These are phyloP conservation scores for Auanema sp. DNA, from an alignment of 2,888 invertebrate genomes.

Conservation along the genomic window DNA sequence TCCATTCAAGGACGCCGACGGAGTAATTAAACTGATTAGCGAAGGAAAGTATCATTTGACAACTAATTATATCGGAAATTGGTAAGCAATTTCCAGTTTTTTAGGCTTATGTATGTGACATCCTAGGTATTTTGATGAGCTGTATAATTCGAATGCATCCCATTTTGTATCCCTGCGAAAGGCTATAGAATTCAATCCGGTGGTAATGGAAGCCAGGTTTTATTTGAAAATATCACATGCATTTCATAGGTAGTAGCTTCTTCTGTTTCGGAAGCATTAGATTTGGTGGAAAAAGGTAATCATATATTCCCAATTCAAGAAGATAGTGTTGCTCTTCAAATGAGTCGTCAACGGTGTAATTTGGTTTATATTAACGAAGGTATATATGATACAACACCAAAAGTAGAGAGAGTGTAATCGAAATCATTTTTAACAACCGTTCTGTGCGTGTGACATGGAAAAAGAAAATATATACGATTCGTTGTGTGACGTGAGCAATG, in stretches of 20 bases:
- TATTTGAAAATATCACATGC: neutral
- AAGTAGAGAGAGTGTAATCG: neutral
- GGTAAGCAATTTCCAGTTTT: constrained; percentile 17
- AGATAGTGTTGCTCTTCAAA: constrained; percentile 47
- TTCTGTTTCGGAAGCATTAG: constrained; percentile 44
- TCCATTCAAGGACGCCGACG: constrained; percentile 40
- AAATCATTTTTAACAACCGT: too few species aligned
- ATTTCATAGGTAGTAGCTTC: constrained; percentile 25
- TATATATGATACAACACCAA: neutral
- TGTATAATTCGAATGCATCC: constrained; percentile 29
- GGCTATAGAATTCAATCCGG: constrained; percentile 39
- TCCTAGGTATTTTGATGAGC: constrained; percentile 40
- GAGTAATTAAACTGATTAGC: constrained; percentile 36
- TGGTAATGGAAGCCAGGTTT: constrained; percentile 20
- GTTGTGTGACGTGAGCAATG: too few species aligned
- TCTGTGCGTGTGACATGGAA: too few species aligned
- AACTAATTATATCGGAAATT: constrained; percentile 45
- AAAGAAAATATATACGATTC: too few species aligned
- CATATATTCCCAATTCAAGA: constrained; percentile 52
- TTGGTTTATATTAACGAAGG: constrained; percentile 48
- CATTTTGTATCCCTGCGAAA: constrained; percentile 39
- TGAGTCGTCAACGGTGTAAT: constrained; percentile 42
- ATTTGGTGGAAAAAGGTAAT: constrained; percentile 47
- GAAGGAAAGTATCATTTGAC: constrained; percentile 38
- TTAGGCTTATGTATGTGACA: neutral